phyloP scores from a whole-genome alignment of 2,888 invertebrate species.

The Hirudinaria manillensis region DNA sequence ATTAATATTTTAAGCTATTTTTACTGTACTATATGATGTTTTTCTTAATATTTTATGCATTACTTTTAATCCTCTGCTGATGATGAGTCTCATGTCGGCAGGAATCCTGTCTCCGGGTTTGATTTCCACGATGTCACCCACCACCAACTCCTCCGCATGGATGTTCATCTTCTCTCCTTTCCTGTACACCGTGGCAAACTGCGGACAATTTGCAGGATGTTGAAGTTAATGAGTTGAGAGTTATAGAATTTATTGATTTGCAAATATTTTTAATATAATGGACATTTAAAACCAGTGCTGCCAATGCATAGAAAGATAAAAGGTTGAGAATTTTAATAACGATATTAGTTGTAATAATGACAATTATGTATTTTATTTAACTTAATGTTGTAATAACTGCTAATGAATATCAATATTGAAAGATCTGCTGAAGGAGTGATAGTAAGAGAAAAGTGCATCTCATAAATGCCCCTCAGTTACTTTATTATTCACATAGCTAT shows the following conservation, averaged over 20 bases:
- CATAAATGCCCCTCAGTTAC: too few relatives aligned
- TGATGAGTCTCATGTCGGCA: constrained; percentile 91
- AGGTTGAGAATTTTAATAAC: too few relatives aligned
- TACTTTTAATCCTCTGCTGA: constrained; percentile 85
- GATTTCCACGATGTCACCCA: constrained; percentile 96
- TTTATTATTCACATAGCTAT: too few relatives aligned
- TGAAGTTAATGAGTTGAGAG: neutral
- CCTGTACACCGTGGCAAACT: constrained; percentile 62
- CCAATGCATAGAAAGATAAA: neutral
- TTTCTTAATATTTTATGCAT: too few relatives aligned
- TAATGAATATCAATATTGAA: too few relatives aligned
- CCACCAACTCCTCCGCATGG: constrained; percentile 70
- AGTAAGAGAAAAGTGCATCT: too few relatives aligned
- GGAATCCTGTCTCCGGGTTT: constrained; percentile 98
- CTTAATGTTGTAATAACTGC: too few relatives aligned
- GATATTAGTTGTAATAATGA: neutral
- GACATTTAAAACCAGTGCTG: neutral
- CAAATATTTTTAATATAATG: neutral
- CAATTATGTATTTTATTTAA: neutral
- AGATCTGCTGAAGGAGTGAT: too few relatives aligned
- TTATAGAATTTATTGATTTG: neutral
- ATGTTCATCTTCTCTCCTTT: constrained; percentile 57
- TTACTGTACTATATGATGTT: too few relatives aligned
- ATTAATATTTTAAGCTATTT: neutral
- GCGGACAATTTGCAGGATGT: constrained; percentile 17